phyloP scores from a whole-genome alignment of 2,113 vertebrate genomes.

The Puntigrus tetrazona region DNA sequence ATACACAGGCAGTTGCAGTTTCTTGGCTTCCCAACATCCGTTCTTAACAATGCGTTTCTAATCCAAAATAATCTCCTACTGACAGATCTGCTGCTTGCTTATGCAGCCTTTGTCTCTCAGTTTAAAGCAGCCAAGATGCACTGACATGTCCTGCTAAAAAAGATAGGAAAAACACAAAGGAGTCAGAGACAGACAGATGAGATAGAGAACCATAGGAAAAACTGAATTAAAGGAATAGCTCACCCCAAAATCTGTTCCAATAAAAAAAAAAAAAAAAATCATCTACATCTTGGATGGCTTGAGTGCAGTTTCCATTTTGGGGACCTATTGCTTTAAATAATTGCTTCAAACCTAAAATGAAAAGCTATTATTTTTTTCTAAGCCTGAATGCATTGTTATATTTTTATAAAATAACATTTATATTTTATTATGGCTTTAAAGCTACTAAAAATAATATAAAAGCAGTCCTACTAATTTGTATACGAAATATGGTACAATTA shows the following conservation, averaged over 20 bases:
- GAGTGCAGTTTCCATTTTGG: background rate
- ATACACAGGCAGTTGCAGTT: constrained; percentile 28
- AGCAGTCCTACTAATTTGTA: background rate
- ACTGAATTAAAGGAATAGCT: constrained; percentile 23
- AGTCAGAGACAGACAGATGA: constrained; percentile 23
- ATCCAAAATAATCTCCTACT: constrained; percentile 41
- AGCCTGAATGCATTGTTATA: background rate
- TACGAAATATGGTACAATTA: background rate
- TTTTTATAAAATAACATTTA: background rate
- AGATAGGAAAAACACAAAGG: constrained; percentile 6
- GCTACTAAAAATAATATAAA: background rate
- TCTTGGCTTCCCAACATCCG: constrained; percentile 17
- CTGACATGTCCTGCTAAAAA: constrained; percentile 13
- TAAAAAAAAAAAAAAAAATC: background rate
- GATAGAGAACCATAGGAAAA: constrained; percentile 38
- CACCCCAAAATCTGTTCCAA: background rate
- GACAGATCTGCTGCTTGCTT: constrained; percentile 46
- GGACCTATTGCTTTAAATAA: background rate
- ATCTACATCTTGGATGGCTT: background rate
- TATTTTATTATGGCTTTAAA: background rate
- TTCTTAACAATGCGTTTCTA: constrained; percentile 21
- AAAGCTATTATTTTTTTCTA: background rate
- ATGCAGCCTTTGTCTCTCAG: constrained; percentile 34
- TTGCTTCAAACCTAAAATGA: background rate
- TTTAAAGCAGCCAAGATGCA: constrained; percentile 36